phyloP scores from a whole-genome alignment of 2,888 invertebrate genomes.

The Parnassius glacialis region DNA sequence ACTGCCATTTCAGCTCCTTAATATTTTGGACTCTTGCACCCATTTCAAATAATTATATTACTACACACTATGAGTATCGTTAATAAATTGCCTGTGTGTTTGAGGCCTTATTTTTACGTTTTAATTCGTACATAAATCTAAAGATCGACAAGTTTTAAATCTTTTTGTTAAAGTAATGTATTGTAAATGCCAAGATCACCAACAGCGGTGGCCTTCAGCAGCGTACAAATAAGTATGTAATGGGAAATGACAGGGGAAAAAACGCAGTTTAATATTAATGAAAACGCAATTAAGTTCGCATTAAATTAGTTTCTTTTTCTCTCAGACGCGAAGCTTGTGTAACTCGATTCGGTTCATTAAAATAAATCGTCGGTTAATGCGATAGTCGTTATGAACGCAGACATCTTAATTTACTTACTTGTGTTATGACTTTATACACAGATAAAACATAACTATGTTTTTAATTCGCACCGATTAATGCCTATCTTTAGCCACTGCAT shows the following conservation, averaged over 20 bases:
- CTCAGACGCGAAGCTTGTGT: conserved; percentile 37
- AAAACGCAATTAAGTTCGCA: conserved; percentile 52
- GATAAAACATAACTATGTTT: conserved; percentile 29
- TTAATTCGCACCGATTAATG: neutral
- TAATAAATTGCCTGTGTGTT: conserved; percentile 14
- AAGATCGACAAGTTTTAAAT: conserved; percentile 13
- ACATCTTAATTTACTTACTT: conserved; percentile 50
- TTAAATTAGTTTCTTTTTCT: conserved; percentile 48
- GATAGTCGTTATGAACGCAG: conserved; percentile 42
- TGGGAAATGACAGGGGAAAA: conserved; percentile 31
- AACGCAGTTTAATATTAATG: conserved; percentile 44
- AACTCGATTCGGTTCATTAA: conserved; percentile 43
- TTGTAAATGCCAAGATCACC: conserved; percentile 18
- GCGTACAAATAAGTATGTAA: conserved; percentile 27
- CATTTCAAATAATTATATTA: conserved; percentile 10
- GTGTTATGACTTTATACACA: conserved; percentile 34
- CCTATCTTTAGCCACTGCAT: neutral
- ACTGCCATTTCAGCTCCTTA: conserved; percentile 5
- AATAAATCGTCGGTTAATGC: conserved; percentile 52
- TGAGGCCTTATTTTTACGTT: conserved; percentile 13
- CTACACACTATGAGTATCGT: conserved; percentile 5
- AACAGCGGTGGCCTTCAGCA: conserved; percentile 16
- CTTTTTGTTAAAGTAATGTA: conserved; percentile 18
- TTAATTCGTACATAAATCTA: conserved; percentile 20
- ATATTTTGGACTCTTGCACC: conserved; percentile 5